phyloP scores from a whole-genome alignment of 1,140 invertebrate genomes.

The Wasmannia auropunctata region DNA sequence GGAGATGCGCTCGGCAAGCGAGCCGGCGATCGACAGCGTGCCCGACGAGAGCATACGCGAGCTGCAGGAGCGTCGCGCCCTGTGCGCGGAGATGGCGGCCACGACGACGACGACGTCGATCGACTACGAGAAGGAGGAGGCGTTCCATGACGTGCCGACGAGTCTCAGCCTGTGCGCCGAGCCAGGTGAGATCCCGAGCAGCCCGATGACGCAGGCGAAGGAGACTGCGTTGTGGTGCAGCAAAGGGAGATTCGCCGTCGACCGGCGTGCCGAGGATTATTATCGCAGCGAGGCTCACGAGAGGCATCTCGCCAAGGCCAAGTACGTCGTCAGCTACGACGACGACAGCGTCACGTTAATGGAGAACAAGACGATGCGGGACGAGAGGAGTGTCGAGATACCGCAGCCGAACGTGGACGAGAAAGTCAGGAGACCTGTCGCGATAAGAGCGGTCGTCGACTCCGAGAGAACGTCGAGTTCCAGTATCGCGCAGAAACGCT shows the following conservation, averaged over 20 bases:
- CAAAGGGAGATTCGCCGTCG: constrained; percentile 38
- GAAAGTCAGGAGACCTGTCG: neutral
- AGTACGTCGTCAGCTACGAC: constrained; percentile 81
- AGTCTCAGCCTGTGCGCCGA: constrained; percentile 81
- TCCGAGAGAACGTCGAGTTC: neutral
- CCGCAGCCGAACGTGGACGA: neutral
- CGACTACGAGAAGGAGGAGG: constrained; percentile 79
- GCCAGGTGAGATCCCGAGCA: constrained; percentile 82
- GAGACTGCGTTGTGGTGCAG: constrained; percentile 74
- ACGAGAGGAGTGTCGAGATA: neutral
- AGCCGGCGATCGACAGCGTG: constrained; percentile 82
- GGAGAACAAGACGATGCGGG: constrained; percentile 74
- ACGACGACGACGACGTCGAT: constrained; percentile 65
- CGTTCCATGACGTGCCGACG: constrained; percentile 81
- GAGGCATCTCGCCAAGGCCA: constrained; percentile 74
- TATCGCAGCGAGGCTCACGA: constrained; percentile 52
- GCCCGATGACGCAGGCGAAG: constrained; percentile 80
- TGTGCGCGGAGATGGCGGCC: constrained; percentile 79
- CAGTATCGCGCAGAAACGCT: neutral
- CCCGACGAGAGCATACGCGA: constrained; percentile 81
- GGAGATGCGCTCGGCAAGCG: constrained; percentile 82
- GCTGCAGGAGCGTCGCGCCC: constrained; percentile 76
- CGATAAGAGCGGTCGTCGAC: constrained; percentile 6
- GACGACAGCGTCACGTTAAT: constrained; percentile 80
- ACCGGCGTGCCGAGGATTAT: constrained; percentile 7